Percentiles rank a stretch among this genome's conserved stretches.
phyloP scores from a whole-genome alignment of 2,888 invertebrate genomes.

The Mongoloraphidia duomilia region DNA sequence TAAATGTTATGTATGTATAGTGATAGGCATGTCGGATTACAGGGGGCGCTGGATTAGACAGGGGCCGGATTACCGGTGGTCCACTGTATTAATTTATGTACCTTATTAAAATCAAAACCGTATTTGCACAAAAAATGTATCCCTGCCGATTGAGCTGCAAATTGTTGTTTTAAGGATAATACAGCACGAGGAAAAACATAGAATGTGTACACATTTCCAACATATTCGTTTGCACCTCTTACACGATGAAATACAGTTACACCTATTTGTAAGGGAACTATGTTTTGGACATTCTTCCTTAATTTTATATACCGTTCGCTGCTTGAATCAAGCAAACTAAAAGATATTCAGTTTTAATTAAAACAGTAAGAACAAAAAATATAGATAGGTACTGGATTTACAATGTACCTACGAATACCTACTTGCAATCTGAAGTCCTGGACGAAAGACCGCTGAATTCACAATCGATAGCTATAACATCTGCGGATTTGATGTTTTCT shows the following conservation, averaged over 20 bases:
- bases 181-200: constrained; percentile 50
- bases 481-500: too few relatives aligned
- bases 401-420: too few relatives aligned
- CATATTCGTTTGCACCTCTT: constrained; percentile 40
- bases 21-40: too few relatives aligned
- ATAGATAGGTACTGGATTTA: too few relatives aligned
- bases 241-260: constrained; percentile 47
- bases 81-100: neutral
- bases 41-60: too few relatives aligned
- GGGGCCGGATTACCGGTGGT: too few relatives aligned
- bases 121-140: constrained; percentile 46
- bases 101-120: constrained; percentile 31
- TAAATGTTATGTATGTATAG: too few relatives aligned
- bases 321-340: constrained; percentile 43
- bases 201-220: constrained; percentile 48
- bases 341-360: constrained; percentile 19
- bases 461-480: too few relatives aligned
- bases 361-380: too few relatives aligned
- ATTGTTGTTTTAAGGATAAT: constrained; percentile 42
- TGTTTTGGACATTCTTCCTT: constrained; percentile 31
- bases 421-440: too few relatives aligned
- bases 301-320: constrained; percentile 38
- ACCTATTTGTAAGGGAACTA: constrained; percentile 53
- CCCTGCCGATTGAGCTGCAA: constrained; percentile 47
- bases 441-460: too few relatives aligned